Conservation (phyloP, 2,888 invertebrate species). For the Merodon equestris region DNA sequence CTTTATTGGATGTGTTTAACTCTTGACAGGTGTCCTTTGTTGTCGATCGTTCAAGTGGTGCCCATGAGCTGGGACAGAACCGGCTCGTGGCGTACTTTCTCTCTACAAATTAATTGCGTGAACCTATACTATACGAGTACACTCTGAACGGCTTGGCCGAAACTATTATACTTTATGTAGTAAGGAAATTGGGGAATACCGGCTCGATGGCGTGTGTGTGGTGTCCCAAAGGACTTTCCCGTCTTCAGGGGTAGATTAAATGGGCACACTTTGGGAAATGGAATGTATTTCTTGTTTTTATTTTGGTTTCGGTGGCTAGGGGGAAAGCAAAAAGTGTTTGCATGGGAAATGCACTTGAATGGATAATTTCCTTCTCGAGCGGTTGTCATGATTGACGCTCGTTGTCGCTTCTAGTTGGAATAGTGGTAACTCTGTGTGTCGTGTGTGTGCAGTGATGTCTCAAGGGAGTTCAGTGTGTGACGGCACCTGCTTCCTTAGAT, state of each 20-base stretch:
- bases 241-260: conserved; percentile 54
- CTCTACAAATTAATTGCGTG: conserved; percentile 39
- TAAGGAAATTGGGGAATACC: conserved; percentile 47
- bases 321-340: conserved; percentile 38
- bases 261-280: conserved; percentile 36
- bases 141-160: conserved; percentile 3
- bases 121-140: neutral
- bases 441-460: conserved; percentile 32
- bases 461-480: conserved; percentile 44
- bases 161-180: conserved; percentile 39
- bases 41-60: conserved; percentile 17
- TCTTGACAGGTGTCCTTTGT: conserved; percentile 56
- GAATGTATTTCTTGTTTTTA: conserved; percentile 12
- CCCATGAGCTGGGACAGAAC: conserved; percentile 3
- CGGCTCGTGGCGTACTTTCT: conserved; percentile 47
- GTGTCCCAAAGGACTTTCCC: conserved; percentile 50
- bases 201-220: conserved; percentile 19
- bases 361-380: conserved; percentile 35
- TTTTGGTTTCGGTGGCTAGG: neutral
- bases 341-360: conserved; percentile 61
- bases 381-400: conserved; percentile 54
- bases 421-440: conserved; percentile 7
- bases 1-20: conserved; percentile 47
- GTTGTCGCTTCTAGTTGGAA: conserved; percentile 54
- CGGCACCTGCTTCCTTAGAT: conserved; percentile 51